Evolutionary conservation across 1,140 invertebrate species (phyloP).

Genomic region (Papilio xuthus): DNA sequence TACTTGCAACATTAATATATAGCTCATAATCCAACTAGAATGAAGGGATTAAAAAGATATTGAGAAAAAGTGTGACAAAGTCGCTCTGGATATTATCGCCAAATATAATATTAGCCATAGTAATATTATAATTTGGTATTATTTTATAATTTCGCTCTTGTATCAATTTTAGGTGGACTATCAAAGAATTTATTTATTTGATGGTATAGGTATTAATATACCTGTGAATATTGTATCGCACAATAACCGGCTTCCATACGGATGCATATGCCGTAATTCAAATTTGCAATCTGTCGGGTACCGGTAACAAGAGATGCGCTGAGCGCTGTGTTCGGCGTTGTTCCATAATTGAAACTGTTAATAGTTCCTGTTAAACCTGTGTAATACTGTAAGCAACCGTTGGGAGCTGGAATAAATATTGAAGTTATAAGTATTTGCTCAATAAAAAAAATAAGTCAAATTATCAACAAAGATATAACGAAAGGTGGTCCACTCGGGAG

Average conservation of each 20-base stretch:
- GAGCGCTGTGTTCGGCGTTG: conserved; percentile 80
- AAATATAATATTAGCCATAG: neutral
- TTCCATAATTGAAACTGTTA: conserved; percentile 89
- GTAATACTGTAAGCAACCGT: conserved; percentile 91
- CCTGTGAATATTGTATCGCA: conserved; percentile 84
- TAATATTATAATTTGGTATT: too few relatives aligned
- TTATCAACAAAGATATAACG: too few relatives aligned
- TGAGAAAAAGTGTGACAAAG: neutral
- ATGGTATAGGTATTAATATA: conserved; percentile 38
- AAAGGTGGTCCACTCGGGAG: too few relatives aligned
- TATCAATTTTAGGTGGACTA: neutral
- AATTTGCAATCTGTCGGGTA: conserved; percentile 87
- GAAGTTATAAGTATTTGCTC: too few relatives aligned
- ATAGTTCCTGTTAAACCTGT: conserved; percentile 84
- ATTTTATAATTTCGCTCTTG: too few relatives aligned
- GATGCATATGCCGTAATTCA: conserved; percentile 90
- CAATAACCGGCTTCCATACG: conserved; percentile 86
- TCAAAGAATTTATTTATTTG: neutral
- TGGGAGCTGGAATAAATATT: conserved; percentile 82
- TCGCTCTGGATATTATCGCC: neutral
- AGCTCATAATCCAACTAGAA: neutral
- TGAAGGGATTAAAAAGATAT: neutral
- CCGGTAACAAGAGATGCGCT: conserved; percentile 78
- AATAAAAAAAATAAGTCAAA: too few relatives aligned
- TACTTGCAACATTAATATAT: neutral